Conservation (phyloP, 2,113 vertebrate genomes). For the Nymphicus hollandicus region DNA sequence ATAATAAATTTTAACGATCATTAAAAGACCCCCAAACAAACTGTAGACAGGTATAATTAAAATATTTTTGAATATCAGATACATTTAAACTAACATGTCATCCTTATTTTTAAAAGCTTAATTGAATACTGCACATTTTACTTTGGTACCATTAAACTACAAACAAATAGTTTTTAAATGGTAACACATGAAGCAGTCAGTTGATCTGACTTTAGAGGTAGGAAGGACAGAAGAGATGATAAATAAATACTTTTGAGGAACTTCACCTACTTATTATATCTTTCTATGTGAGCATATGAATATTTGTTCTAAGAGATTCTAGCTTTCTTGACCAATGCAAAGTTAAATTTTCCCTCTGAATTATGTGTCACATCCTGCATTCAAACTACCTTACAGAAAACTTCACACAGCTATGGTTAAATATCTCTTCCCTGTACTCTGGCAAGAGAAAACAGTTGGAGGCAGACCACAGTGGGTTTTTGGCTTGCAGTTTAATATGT, state of each 20-base stretch:
- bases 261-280: not conserved
- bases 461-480: not conserved
- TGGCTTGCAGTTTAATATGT: not conserved
- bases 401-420: not conserved
- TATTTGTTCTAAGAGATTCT: not conserved
- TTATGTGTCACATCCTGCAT: not conserved
- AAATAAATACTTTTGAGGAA: not conserved
- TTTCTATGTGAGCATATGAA: not conserved
- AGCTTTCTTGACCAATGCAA: not conserved
- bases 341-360: not conserved
- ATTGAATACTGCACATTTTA: not conserved
- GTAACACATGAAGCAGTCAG: not conserved
- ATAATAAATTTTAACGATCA: not conserved
- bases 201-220: not conserved
- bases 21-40: not conserved
- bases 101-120: not conserved
- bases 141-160: not conserved
- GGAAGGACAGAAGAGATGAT: not conserved
- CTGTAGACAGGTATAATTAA: not conserved
- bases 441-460: not conserved
- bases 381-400: not conserved
- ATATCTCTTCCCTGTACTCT: not conserved
- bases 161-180: not conserved
- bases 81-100: not conserved
- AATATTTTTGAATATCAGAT: not conserved